A percentile compares a stretch with the other conserved stretches of the same genome.
Conservation (phyloP, 2,113 vertebrate genomes). For the Talpa occidentalis region DNA sequence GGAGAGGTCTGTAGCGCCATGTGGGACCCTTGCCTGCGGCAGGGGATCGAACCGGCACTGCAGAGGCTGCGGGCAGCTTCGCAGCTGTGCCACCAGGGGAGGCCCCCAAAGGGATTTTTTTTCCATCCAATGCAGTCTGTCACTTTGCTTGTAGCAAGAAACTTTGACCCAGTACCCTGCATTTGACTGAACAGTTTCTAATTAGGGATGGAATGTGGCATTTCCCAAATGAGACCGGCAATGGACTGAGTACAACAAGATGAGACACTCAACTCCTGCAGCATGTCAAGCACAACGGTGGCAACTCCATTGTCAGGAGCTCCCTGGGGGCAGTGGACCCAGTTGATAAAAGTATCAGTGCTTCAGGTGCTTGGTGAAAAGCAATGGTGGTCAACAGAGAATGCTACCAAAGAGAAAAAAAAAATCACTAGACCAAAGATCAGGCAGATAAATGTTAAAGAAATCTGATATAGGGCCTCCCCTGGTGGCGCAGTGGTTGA, state of each 20-base stretch:
- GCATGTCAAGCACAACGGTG: not conserved
- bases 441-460: not conserved
- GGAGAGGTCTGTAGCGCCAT: too few species aligned
- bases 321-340: not conserved
- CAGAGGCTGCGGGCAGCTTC: too few species aligned
- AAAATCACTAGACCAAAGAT: not conserved
- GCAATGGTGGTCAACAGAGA: slow-evolving; percentile 9
- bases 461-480: too few species aligned
- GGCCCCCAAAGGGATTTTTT: not conserved
- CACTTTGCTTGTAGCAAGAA: not conserved
- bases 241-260: not conserved
- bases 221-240: not conserved
- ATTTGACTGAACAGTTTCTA: not conserved
- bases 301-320: not conserved
- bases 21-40: too few species aligned
- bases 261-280: not conserved
- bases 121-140: not conserved
- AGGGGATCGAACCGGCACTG: too few species aligned
- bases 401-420: not conserved
- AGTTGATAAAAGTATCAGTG: not conserved
- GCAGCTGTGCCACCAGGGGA: too few species aligned
- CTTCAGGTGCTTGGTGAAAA: slow-evolving; percentile 15
- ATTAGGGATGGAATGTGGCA: not conserved
- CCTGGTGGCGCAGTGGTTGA: too few species aligned
- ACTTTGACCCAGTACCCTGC: not conserved